phyloP scores from a whole-genome alignment of 2,113 vertebrate species.

The Sinocyclocheilus anophthalmus region DNA sequence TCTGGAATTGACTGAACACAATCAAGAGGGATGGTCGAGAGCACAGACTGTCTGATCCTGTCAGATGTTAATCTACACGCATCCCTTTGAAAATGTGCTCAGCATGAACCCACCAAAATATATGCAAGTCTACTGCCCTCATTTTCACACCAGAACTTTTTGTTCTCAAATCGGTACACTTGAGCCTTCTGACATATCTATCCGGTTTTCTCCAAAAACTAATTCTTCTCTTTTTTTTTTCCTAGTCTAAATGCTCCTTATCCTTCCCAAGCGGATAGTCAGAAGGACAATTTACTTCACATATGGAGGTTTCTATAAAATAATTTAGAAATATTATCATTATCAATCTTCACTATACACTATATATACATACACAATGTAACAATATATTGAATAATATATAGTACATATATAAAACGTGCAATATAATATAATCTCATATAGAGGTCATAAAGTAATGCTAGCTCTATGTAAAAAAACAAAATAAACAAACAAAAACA shows the following conservation, averaged over 20 bases:
- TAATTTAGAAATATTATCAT: not conserved
- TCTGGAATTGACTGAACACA: not conserved
- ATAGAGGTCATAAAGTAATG: not conserved
- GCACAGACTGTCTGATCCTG: constrained; percentile 27
- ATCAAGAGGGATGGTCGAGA: not conserved
- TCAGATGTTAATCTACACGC: not conserved
- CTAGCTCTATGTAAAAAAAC: not conserved
- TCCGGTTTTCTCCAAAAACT: not conserved
- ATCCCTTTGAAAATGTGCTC: not conserved
- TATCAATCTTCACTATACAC: not conserved
- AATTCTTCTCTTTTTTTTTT: not conserved
- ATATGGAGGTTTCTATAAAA: not conserved
- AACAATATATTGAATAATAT: too few species aligned
- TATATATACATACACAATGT: too few species aligned
- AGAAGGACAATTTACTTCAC: not conserved
- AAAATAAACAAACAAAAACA: not conserved
- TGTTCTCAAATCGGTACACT: not conserved
- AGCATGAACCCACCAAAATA: not conserved
- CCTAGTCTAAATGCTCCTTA: not conserved
- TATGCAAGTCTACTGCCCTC: not conserved
- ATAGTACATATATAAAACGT: too few species aligned
- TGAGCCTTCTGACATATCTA: not conserved
- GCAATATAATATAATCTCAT: not conserved
- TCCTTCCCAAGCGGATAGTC: not conserved
- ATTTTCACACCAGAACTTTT: constrained; percentile 14